phyloP scores from a whole-genome alignment of 2,113 vertebrate genomes.

The Crotalus horridus region DNA sequence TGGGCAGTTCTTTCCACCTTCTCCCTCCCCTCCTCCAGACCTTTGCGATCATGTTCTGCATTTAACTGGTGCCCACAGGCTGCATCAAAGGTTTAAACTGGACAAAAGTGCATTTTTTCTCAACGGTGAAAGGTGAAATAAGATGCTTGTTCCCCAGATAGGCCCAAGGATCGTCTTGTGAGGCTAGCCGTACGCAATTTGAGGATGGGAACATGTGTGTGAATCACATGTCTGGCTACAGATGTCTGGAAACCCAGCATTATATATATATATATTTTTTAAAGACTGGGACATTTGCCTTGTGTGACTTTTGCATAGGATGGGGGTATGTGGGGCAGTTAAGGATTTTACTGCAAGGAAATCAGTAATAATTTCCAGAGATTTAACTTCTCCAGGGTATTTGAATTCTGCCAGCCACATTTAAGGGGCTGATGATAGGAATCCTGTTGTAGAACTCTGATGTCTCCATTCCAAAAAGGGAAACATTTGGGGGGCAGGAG shows the following conservation, averaged over 20 bases:
- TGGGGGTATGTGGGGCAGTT: background rate
- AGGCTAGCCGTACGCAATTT: background rate
- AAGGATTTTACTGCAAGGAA: background rate
- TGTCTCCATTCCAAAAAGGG: background rate
- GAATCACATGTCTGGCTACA: background rate
- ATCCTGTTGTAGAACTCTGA: background rate
- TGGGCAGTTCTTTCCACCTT: background rate
- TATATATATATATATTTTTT: no score
- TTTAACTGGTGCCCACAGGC: slow-evolving; percentile 14
- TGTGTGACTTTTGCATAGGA: background rate
- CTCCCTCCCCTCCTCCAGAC: background rate
- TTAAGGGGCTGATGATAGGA: no score
- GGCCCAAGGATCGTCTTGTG: background rate
- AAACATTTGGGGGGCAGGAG: background rate
- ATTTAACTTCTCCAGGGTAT: no score
- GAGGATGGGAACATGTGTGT: background rate
- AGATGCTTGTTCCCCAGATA: background rate
- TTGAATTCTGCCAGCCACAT: background rate
- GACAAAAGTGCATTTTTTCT: slow-evolving; percentile 9
- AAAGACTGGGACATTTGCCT: background rate
- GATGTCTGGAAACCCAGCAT: background rate
- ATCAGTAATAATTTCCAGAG: background rate
- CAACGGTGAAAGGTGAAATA: background rate
- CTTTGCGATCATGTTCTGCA: background rate
- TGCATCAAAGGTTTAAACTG: background rate